These are phyloP conservation scores for Dasyornis broadbenti DNA, from an alignment of 2,113 vertebrate species.

Conservation along the genomic window DNA sequence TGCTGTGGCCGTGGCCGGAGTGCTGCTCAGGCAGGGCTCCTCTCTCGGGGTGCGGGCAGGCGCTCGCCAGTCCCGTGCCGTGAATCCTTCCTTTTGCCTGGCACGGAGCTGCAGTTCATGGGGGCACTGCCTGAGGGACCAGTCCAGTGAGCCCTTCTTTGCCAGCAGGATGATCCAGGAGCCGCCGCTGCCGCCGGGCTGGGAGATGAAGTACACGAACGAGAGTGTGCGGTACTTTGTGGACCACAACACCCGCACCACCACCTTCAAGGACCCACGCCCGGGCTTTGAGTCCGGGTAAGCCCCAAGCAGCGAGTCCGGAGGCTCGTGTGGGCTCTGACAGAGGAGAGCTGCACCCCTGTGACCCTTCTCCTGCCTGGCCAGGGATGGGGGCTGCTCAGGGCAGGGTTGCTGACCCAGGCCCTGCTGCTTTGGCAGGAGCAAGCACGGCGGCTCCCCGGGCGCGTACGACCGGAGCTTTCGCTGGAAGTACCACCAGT, in stretches of 20 bases:
- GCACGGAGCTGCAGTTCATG: neutral
- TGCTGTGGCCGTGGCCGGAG: accelerated
- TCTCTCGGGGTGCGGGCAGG: neutral
- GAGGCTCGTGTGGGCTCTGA: accelerated
- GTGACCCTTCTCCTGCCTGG: neutral
- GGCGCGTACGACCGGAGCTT: constrained; percentile 96
- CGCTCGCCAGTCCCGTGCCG: accelerated
- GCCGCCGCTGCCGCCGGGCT: constrained; percentile 92
- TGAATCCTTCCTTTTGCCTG: neutral
- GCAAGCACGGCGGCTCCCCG: constrained; percentile 86
- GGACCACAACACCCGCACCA: constrained; percentile 96
- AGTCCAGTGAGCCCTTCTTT: neutral
- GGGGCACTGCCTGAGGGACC: neutral
- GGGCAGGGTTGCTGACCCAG: neutral
- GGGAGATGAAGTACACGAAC: constrained; percentile 98
- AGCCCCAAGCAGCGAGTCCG: neutral
- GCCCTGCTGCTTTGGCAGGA: constrained; percentile 45
- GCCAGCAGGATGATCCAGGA: constrained; percentile 94
- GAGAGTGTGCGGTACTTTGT: constrained; percentile 98
- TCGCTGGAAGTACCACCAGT: constrained; percentile 98
- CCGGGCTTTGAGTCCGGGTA: constrained; percentile 96
- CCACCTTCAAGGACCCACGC: constrained; percentile 97
- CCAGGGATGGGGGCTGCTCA: accelerated
- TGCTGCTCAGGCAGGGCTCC: neutral
- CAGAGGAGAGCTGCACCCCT: accelerated